Evolutionary conservation across 2,888 invertebrate species (phyloP), one percentile per base, ranked within the genome.

Genomic region (Stenurella melanura): DNA sequence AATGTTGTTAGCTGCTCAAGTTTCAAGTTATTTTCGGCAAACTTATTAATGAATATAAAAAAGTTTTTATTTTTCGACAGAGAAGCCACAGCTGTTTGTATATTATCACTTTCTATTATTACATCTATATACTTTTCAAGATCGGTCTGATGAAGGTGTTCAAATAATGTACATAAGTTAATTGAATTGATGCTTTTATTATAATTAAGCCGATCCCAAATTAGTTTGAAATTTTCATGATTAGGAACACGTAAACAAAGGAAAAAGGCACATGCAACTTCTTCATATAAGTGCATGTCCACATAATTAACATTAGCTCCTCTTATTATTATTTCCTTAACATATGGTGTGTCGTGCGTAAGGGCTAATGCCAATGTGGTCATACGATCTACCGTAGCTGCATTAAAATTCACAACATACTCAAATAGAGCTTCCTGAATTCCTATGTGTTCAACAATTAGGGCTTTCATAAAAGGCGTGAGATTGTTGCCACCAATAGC

Each of bases 391-490:
- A 19, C 4, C 15, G 81, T 76, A 26, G 57, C 66, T 21, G 57
- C 38, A 75, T 85, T 83, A 72, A 85, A 85, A 77, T 85, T 84
- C 19, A 73, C 74, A 54, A 83, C 82, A 70, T 85, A 85, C 56
- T 85, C 79, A 58, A 86, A 79, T 71, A 87, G 77, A 57, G 74
- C 75, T 6, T 76, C 67, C 70, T 83, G 83, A 15, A 86, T 77
- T 66, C 75, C 77, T 15, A 71, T 19, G 75, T 80, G 66, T 64
- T 78, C 78, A 5, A 19, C 7, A 42, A 80, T 77, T 21, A 86
- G 30, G 1, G 85, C 82, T 61, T 82, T 80, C 83, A 85, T 84
- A 61, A 86, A 85, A 11, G 86, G 85, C 15, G 84, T 85, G 18
- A 83, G 72, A 74, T 78, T 66, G 66, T 81, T 79, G 19, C 77